These are phyloP conservation scores for Hypomesus transpacificus DNA, from an alignment of 2,113 vertebrate species.

Conservation along the genomic window DNA sequence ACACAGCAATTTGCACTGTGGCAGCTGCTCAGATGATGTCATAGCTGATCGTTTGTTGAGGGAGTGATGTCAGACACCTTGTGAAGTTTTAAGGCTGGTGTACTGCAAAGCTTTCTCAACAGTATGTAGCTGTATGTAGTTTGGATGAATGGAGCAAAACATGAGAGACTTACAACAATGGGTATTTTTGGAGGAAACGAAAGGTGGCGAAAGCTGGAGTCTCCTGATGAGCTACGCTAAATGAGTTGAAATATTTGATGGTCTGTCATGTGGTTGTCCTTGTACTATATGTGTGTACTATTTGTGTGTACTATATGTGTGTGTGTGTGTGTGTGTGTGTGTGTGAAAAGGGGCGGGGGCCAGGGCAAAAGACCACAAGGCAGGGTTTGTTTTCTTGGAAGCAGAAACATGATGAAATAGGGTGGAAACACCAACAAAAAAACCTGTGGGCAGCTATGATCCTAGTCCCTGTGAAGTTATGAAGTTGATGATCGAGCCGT, in stretches of 20 bases:
- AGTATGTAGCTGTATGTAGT: slow-evolving; percentile 16
- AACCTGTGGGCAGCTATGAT: background rate
- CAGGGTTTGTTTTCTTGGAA: background rate
- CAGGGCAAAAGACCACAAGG: slow-evolving; percentile 23
- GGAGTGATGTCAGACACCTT: slow-evolving; percentile 29
- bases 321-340: background rate
- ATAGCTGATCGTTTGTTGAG: slow-evolving; percentile 22
- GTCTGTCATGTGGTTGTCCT: slow-evolving; percentile 3
- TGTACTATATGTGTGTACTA: background rate
- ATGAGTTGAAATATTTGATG: background rate
- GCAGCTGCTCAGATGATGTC: slow-evolving; percentile 13
- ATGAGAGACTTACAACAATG: background rate
- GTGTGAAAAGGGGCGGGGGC: slow-evolving; percentile 21
- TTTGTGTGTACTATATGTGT: too few relatives aligned
- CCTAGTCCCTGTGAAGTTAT: background rate
- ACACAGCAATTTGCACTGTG: slow-evolving; percentile 27
- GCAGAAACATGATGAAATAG: slow-evolving; percentile 61
- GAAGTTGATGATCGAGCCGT: background rate
- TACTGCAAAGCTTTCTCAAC: slow-evolving; percentile 14
- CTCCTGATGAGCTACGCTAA: background rate
- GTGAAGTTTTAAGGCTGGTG: slow-evolving; percentile 26
- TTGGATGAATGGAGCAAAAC: slow-evolving; percentile 2
- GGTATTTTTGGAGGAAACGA: background rate
- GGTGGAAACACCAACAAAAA: slow-evolving; percentile 46
- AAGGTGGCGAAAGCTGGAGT: slow-evolving; percentile 2